Percentiles rank a stretch among this genome's conserved stretches.
phyloP scores from a whole-genome alignment of 2,888 invertebrate species.

The Ormyrus labotus region DNA sequence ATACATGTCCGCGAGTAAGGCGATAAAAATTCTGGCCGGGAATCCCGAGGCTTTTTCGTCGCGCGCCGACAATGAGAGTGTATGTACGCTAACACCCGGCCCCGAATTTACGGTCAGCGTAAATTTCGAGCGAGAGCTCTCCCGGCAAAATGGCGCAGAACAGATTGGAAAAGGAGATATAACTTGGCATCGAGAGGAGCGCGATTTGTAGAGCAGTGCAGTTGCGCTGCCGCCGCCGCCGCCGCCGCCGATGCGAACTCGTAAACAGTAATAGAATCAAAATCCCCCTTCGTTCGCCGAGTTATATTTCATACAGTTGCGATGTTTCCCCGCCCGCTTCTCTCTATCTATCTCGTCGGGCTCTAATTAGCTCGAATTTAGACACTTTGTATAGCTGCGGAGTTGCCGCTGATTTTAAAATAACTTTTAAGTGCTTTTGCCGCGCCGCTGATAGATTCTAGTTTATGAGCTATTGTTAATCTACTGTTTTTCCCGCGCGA shows the following conservation, averaged over 20 bases:
- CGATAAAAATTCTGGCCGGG: constrained; percentile 15
- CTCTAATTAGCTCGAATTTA: constrained; percentile 36
- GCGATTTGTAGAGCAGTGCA: constrained; percentile 26
- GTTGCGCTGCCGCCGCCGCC: neutral
- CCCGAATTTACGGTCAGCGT: constrained; percentile 38
- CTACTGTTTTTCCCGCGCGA: too few relatives aligned
- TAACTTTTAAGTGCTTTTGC: constrained; percentile 8
- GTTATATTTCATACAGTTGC: constrained; percentile 19
- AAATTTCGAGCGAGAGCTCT: constrained; percentile 31
- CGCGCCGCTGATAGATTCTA: neutral
- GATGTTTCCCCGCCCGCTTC: neutral
- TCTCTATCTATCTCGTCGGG: neutral
- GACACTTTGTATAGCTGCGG: neutral
- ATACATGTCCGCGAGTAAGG: neutral
- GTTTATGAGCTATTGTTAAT: too few relatives aligned
- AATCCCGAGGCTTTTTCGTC: constrained; percentile 26
- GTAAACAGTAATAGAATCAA: constrained; percentile 53
- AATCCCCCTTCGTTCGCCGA: constrained; percentile 20
- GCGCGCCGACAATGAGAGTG: constrained; percentile 20
- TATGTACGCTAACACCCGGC: constrained; percentile 17
- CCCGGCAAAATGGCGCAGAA: constrained; percentile 28
- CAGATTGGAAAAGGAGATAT: constrained; percentile 53
- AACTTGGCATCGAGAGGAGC: constrained; percentile 47
- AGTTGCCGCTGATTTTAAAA: neutral
- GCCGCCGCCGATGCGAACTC: constrained; percentile 6